Conservation (phyloP, 1,140 invertebrate genomes). For the Matsumurasca onukii region DNA sequence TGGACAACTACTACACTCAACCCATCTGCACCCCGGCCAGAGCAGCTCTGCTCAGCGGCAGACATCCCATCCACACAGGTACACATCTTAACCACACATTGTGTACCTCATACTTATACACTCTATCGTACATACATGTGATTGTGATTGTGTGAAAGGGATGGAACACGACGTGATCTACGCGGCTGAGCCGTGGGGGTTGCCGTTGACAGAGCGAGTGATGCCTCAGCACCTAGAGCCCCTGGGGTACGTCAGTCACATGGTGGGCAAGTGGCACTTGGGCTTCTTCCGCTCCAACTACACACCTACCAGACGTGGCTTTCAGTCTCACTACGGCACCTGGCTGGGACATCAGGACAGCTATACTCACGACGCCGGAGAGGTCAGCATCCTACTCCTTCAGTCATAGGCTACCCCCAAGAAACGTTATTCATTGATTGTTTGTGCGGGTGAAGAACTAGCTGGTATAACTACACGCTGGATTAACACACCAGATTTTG, state of each 20-base stretch:
- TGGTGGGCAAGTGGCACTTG: constrained; percentile 90
- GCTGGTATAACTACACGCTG: too few relatives aligned
- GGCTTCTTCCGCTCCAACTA: constrained; percentile 69
- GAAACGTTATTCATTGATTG: too few relatives aligned
- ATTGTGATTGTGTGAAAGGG: too few relatives aligned
- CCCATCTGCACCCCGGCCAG: constrained; percentile 58
- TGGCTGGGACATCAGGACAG: constrained; percentile 82
- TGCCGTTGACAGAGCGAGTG: constrained; percentile 67
- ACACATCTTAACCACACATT: constrained; percentile 16
- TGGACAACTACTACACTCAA: constrained; percentile 55
- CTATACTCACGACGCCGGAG: constrained; percentile 67
- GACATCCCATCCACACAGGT: constrained; percentile 56
- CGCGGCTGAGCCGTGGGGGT: constrained; percentile 68
- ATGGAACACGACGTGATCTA: constrained; percentile 77
- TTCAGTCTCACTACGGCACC: constrained; percentile 82
- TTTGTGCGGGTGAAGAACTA: too few relatives aligned
- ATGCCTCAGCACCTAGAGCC: constrained; percentile 74
- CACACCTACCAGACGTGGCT: constrained; percentile 81
- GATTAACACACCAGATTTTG: too few relatives aligned
- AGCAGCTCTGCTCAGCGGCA: constrained; percentile 57
- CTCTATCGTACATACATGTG: neutral
- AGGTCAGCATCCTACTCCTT: too few relatives aligned
- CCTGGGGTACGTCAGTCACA: constrained; percentile 75
- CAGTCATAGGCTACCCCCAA: too few relatives aligned
- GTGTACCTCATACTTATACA: neutral